Conservation (phyloP, 1,140 invertebrate genomes). For the Tetramorium alpestre region DNA sequence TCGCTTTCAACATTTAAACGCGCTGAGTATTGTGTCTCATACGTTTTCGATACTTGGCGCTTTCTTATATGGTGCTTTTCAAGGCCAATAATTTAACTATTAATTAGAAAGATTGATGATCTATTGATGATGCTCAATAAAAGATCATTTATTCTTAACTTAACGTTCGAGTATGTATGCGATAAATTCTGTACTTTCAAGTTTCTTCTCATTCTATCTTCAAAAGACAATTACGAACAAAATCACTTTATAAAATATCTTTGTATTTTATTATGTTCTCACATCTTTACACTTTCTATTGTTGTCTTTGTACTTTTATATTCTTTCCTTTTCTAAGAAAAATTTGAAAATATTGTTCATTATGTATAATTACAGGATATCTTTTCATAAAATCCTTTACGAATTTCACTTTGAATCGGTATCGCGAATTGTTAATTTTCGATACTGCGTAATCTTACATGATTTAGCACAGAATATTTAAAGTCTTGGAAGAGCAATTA, state of each 20-base stretch:
- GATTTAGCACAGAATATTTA: neutral
- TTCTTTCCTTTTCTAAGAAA: neutral
- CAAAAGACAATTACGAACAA: neutral
- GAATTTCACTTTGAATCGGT: neutral
- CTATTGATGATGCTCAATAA: neutral
- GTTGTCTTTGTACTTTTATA: neutral
- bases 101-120: neutral
- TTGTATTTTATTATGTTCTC: neutral
- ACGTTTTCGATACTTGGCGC: neutral
- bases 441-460: neutral
- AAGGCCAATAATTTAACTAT: neutral
- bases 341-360: neutral
- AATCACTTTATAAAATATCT: neutral
- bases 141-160: neutral
- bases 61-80: no score
- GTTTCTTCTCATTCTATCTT: no score
- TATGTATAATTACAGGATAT: neutral
- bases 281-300: neutral
- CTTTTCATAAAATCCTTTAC: neutral
- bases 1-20: constrained; percentile 16
- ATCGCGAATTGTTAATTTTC: neutral
- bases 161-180: no score
- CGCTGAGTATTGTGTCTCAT: neutral
- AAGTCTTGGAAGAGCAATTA: constrained; percentile 9
- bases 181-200: neutral